Percentiles rank a stretch among this genome's conserved stretches.
These are phyloP conservation scores for Xiphorhynchus elegans DNA, from an alignment of 2,113 vertebrate genomes.

Conservation along the genomic window DNA sequence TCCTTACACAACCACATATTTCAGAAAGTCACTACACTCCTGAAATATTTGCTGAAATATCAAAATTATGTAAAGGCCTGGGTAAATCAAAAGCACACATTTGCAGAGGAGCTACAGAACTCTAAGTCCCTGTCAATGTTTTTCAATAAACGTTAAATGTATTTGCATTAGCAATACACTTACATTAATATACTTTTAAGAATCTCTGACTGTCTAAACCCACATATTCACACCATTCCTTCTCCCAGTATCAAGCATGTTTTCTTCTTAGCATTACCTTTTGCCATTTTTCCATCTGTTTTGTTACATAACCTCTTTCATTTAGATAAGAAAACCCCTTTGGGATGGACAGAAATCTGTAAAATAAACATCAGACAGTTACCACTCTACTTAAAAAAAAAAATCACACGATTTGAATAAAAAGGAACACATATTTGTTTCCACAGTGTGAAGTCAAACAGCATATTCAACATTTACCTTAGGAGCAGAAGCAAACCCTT, in stretches of 20 bases:
- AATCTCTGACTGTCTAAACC: neutral
- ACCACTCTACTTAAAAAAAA: neutral
- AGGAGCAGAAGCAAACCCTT: conserved; percentile 95
- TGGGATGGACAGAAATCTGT: conserved; percentile 96
- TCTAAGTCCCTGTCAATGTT: neutral
- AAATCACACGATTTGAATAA: neutral
- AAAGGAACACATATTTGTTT: neutral
- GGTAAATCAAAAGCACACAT: neutral
- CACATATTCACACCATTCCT: neutral
- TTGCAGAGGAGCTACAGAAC: neutral
- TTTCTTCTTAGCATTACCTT: conserved; percentile 81
- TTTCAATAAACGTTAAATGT: accelerated
- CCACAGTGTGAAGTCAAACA: neutral
- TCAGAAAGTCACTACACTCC: neutral
- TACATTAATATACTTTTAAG: neutral
- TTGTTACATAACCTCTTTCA: conserved; percentile 95
- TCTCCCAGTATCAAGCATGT: neutral
- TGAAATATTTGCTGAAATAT: neutral
- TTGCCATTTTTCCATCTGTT: conserved; percentile 98
- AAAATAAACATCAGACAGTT: conserved; percentile 36
- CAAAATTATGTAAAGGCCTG: neutral
- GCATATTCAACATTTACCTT: conserved; percentile 76
- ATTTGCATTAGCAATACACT: accelerated
- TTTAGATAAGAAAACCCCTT: conserved; percentile 99
- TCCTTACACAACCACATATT: neutral